Evolutionary conservation across 92 coral and sea anemone genomes (phyloP).

Genomic region (Zoanthus solanderi): DNA sequence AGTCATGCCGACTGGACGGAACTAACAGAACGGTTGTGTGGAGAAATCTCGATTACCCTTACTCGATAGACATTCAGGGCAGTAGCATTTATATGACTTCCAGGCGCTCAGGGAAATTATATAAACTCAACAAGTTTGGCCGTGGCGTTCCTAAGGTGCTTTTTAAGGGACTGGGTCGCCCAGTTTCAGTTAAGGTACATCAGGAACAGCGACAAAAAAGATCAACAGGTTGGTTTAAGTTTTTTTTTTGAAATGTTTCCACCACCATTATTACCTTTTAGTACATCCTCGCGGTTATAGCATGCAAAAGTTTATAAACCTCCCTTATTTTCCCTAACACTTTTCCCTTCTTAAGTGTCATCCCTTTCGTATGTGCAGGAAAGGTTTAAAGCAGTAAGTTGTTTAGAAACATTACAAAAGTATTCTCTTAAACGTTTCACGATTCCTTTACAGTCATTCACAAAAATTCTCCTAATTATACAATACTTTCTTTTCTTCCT

Average conservation of each 20-base stretch:
- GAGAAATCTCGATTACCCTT: slow-evolving; percentile 60
- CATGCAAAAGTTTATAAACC: background rate
- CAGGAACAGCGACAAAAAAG: slow-evolving; percentile 78
- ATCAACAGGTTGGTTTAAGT: slow-evolving; percentile 53
- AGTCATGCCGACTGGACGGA: slow-evolving; percentile 63
- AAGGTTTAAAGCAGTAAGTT: too few species aligned
- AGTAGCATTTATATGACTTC: slow-evolving; percentile 70
- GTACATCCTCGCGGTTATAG: background rate
- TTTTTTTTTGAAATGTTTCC: background rate
- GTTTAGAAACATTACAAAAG: too few species aligned
- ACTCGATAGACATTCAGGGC: slow-evolving; percentile 81
- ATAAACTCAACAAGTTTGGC: slow-evolving; percentile 84
- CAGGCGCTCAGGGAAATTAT: slow-evolving; percentile 66
- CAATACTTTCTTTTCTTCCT: too few species aligned
- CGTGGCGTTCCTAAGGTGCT: slow-evolving; percentile 64
- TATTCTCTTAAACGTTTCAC: too few species aligned
- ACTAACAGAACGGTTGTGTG: slow-evolving; percentile 74
- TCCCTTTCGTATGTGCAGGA: too few species aligned
- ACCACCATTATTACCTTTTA: background rate
- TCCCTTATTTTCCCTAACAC: background rate
- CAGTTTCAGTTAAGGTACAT: slow-evolving; percentile 71
- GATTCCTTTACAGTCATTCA: too few species aligned
- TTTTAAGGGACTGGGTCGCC: slow-evolving; percentile 68
- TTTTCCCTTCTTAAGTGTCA: background rate
- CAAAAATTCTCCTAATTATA: too few species aligned